A percentile compares a stretch with the other conserved stretches of the same genome.
phyloP scores from a whole-genome alignment of 2,797 vertebrate genomes.

The Myotis planiceps region DNA sequence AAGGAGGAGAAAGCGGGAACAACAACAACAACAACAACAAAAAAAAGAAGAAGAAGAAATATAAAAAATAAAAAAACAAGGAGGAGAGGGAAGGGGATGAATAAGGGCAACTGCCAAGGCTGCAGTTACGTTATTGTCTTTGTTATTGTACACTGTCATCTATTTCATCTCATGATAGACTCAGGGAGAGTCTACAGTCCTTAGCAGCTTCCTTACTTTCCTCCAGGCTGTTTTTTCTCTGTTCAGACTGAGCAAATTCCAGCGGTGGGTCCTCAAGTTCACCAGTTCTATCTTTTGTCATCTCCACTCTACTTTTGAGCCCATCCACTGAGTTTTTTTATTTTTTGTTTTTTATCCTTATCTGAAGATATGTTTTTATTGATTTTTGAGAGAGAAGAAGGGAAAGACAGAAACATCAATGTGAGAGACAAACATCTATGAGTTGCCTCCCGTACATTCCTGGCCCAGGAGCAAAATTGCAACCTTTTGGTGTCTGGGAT shows the following conservation, averaged over 20 bases:
- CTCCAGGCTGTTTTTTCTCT: not conserved
- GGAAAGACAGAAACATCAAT: not conserved
- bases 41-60: too few species aligned
- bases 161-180: not conserved
- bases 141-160: not conserved
- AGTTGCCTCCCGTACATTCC: not conserved
- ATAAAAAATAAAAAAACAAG: too few species aligned
- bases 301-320: not conserved
- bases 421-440: not conserved
- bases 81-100: too few species aligned
- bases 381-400: not conserved
- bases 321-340: not conserved
- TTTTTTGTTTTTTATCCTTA: not conserved
- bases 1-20: not conserved
- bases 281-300: not conserved
- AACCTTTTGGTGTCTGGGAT: not conserved
- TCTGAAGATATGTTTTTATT: not conserved
- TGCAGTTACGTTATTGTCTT: not conserved
- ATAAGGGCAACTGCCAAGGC: too few species aligned
- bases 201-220: not conserved
- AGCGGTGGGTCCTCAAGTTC: not conserved
- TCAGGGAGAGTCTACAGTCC: not conserved
- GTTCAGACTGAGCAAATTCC: not conserved
- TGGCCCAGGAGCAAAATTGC: not conserved
- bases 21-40: too few species aligned